Evolutionary conservation across 2,113 vertebrate genomes (phyloP), one percentile per base, ranked within the genome.

Genomic region (Vanacampus margaritifer): DNA sequence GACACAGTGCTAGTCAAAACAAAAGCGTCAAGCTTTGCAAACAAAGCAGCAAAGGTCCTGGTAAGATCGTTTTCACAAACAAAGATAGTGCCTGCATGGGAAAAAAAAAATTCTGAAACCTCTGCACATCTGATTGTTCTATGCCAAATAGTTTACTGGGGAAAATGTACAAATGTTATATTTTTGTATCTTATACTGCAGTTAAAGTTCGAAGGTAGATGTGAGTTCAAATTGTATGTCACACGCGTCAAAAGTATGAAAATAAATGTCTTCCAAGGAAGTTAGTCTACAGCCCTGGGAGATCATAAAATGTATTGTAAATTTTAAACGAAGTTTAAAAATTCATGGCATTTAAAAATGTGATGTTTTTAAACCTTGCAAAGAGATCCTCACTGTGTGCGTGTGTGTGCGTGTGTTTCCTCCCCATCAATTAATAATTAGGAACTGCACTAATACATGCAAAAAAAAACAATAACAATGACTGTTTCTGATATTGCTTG

Each of bases 31-130:
- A 57, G 73, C 61, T 74, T 68, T 65, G 78, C 73, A 87, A 86
- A 84, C 82, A 84, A 68, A 59, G 63, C 70, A 73, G 76, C 67
- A 85, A 84, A 88, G 80, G 83, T 84, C 82, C 83, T 0, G 35
- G 66, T 73, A 37, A 79, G 56, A 82, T 78, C 67, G 75, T 73
- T 60, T 65, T 70, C 79, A 79, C 70, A 76, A 36, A 64, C 53
- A 0, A 24, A 69, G 28, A 68, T 65, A 70, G 57, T 74, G 53
- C 41, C 67, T 53, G 63, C 28, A 43, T 65, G 71, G 66, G 73
- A 79, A 75, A 57, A 79, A 75, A 57, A 72, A 8, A 51, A 39
- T 23, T 8, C 36, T 48, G 11, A 59, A 26, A 37, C 50, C 60
- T 69, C 59, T 50, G 71, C 35, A 45, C 35, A 45, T 60, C 39